Evolutionary conservation across 2,888 invertebrate genomes (phyloP).

Genomic region (Cataglyphis albicans): DNA sequence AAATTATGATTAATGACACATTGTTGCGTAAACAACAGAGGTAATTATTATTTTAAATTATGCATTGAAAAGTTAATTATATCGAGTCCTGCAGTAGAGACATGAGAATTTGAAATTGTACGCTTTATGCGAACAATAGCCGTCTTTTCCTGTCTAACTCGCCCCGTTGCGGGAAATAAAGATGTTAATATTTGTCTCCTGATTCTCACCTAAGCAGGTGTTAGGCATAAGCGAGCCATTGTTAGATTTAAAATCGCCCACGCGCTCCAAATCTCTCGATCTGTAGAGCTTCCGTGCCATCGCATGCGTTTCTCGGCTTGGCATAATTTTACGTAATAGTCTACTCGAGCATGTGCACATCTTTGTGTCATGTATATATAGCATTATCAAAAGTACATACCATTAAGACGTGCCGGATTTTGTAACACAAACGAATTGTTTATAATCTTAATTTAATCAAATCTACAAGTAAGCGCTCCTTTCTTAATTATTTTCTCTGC

Average conservation of each 20-base stretch:
- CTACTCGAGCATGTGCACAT: slow-evolving; percentile 6
- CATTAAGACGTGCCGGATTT: not conserved
- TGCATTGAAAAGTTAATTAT: not conserved
- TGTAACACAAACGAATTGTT: not conserved
- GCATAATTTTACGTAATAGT: slow-evolving; percentile 77
- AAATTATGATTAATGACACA: not conserved
- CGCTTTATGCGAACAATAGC: slow-evolving; percentile 28
- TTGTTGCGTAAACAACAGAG: not conserved
- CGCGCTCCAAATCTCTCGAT: slow-evolving; percentile 75
- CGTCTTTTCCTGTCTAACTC: slow-evolving; percentile 3
- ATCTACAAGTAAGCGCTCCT: not conserved
- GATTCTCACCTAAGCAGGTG: slow-evolving; percentile 79
- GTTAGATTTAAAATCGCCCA: slow-evolving; percentile 74
- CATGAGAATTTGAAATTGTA: slow-evolving; percentile 5
- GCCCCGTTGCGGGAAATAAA: slow-evolving; percentile 67
- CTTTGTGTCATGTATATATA: slow-evolving; percentile 15
- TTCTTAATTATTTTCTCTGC: not conserved
- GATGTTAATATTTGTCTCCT: slow-evolving; percentile 76
- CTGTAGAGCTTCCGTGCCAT: slow-evolving; percentile 76
- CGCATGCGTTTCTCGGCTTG: slow-evolving; percentile 77
- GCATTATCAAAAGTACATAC: slow-evolving; percentile 21
- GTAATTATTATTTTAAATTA: not conserved
- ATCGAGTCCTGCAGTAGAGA: not conserved
- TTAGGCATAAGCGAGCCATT: slow-evolving; percentile 76
- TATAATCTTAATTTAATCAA: not conserved